Evolutionary conservation across 2,797 vertebrate genomes (phyloP).

Genomic region (Neomorphus geoffroyi): DNA sequence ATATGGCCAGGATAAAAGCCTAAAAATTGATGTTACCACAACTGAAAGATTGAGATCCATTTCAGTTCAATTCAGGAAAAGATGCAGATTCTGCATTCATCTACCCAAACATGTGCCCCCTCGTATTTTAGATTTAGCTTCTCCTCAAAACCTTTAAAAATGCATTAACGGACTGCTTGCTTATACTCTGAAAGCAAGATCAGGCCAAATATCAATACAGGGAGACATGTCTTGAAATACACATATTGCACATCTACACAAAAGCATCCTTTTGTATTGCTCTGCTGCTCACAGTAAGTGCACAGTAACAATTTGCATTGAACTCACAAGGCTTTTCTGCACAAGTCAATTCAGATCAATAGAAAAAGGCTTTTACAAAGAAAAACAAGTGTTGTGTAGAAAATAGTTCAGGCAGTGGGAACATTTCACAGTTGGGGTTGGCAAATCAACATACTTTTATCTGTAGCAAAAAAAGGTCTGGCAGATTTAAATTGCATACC

Average conservation of each 20-base stretch:
- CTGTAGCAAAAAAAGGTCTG: neutral
- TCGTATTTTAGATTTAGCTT: neutral
- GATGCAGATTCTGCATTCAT: neutral
- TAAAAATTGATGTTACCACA: neutral
- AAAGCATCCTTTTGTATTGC: constrained; percentile 15
- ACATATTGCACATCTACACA: neutral
- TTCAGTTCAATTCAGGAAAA: constrained; percentile 11
- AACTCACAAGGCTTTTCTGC: constrained; percentile 29
- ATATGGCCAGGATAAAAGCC: neutral
- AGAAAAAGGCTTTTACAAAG: constrained; percentile 53
- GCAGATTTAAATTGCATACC: neutral
- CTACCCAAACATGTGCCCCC: neutral
- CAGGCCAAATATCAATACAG: constrained; percentile 37
- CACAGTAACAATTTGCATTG: constrained; percentile 9
- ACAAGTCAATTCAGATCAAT: constrained; percentile 67
- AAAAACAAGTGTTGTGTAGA: constrained; percentile 61
- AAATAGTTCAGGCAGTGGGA: constrained; percentile 41
- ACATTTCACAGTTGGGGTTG: constrained; percentile 13
- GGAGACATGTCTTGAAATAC: constrained; percentile 35
- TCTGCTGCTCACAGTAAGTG: constrained; percentile 28
- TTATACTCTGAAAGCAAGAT: constrained; percentile 18
- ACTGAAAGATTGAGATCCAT: constrained; percentile 27
- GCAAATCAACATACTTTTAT: constrained; percentile 37
- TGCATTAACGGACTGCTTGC: constrained; percentile 40
- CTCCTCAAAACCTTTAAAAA: constrained; percentile 50